Conservation (phyloP, 2,797 vertebrate species). For the Neosalanx taihuensis region DNA sequence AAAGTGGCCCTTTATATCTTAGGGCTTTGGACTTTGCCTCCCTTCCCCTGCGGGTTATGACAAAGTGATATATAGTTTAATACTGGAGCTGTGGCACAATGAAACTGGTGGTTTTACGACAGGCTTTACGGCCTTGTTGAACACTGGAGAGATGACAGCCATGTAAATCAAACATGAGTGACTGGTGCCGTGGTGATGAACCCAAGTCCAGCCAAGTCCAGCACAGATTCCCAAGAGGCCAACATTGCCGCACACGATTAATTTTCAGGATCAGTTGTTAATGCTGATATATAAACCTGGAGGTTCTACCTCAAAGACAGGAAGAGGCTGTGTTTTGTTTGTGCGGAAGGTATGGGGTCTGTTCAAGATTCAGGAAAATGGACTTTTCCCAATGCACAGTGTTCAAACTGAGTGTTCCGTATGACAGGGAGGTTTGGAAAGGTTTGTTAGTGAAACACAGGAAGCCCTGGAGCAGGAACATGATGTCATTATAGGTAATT, state of each 20-base stretch:
- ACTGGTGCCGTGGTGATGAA: constrained; percentile 19
- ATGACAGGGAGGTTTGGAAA: neutral
- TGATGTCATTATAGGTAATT: constrained; percentile 50
- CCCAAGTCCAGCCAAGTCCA: neutral
- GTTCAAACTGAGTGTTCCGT: neutral
- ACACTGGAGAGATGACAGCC: constrained; percentile 32
- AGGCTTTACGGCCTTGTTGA: constrained; percentile 6
- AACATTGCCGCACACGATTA: constrained; percentile 23
- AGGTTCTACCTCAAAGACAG: neutral
- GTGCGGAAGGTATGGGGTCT: neutral
- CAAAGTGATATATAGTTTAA: constrained; percentile 21
- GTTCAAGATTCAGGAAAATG: neutral
- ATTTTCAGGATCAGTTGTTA: constrained; percentile 16
- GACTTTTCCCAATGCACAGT: neutral
- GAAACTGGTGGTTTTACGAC: constrained; percentile 27
- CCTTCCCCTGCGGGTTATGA: constrained; percentile 1
- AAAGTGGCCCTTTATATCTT: neutral
- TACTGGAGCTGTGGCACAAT: constrained; percentile 23
- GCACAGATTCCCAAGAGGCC: constrained; percentile 25
- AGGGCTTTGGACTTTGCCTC: constrained; percentile 1
- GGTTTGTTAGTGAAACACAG: neutral
- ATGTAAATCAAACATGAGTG: constrained; percentile 33
- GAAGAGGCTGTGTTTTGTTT: neutral
- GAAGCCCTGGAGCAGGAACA: constrained; percentile 32
- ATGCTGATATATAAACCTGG: constrained; percentile 18